Percentiles rank a stretch among this genome's conserved stretches.
These are phyloP conservation scores for Asarcornis scutulata DNA, from an alignment of 2,113 vertebrate genomes.

Conservation along the genomic window DNA sequence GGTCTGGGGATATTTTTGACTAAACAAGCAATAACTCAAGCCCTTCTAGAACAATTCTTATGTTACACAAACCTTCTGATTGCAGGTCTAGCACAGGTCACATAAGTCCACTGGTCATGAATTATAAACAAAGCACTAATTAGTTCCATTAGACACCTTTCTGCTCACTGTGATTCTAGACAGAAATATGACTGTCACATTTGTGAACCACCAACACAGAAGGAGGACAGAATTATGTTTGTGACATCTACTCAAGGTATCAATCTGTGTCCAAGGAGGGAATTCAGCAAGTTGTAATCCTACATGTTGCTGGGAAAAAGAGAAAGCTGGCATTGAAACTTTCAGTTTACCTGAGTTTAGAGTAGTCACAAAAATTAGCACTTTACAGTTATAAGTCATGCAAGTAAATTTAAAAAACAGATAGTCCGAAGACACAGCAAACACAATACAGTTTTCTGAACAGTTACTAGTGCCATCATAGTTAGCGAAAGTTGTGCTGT, in stretches of 20 bases:
- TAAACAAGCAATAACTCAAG: neutral
- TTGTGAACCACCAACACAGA: neutral
- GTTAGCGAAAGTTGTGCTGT: neutral
- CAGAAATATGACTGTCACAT: neutral
- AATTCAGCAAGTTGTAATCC: neutral
- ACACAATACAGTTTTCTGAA: neutral
- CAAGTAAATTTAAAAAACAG: neutral
- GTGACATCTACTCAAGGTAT: neutral
- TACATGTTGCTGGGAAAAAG: neutral
- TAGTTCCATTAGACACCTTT: neutral
- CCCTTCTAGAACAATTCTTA: neutral
- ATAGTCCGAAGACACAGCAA: neutral
- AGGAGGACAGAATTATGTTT: neutral
- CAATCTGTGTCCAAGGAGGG: neutral
- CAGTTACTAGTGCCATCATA: neutral
- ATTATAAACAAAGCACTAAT: neutral
- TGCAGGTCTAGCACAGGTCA: fast-evolving
- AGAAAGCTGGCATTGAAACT: too few species aligned
- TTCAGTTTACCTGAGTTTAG: neutral
- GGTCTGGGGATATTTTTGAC: neutral
- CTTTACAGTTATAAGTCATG: neutral
- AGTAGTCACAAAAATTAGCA: neutral
- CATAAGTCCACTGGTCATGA: neutral
- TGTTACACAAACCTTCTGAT: neutral
- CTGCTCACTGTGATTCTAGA: neutral